Base-by-base conservation (phyloP, 2,113 vertebrate genomes). In the Aldabrachelys gigantea region DNA sequence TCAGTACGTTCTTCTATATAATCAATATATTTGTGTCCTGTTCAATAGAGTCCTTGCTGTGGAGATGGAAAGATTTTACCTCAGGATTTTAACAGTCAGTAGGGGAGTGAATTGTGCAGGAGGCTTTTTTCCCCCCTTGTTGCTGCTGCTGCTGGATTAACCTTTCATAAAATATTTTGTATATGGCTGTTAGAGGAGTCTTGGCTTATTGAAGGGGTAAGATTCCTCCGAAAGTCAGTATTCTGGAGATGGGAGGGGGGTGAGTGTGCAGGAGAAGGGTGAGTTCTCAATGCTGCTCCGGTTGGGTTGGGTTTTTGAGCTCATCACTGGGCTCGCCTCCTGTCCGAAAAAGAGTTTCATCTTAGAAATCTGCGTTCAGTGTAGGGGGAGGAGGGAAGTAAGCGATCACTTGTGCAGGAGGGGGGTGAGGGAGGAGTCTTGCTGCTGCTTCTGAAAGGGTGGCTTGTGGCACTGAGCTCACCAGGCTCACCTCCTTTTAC, bases 1-100 rank as follows among this genome's bases (percentile, higher is more conserved):
- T 98, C 98, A 98, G 98, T 98, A 97, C 97, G 98, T 98, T 97
- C 98, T 98, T 98, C 50, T 50, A 14, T 98, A 98, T 98, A 97
- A 97, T 98, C 97, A 97, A 97, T 98, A 98, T 98, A 98, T 98
- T 96, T 98, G 97, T 98, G 97, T 97, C 96, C 97, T 97, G 94
- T 89, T 97, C 95, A 95, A 50, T 96, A 96, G 44, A 98, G 96
- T 98, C 98, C 97, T 96, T 97, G 97, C 96, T 95, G 97, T 96
- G 95, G 91, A 93, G 91, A 93, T 96, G 86, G 92, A 80, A 96
- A 96, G 91, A 95, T 94, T 93, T 96, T 94, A 97, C 93, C 94
- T 97, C 96, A 97, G 87, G 92, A 97, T 95, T 91, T 98, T 96
- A 97, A 97, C 96, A 87, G 94, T 91, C 97, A 96, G 95, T 95